These are phyloP conservation scores for Tiaroga cobitis DNA, from an alignment of 2,797 vertebrate species.

Conservation along the genomic window DNA sequence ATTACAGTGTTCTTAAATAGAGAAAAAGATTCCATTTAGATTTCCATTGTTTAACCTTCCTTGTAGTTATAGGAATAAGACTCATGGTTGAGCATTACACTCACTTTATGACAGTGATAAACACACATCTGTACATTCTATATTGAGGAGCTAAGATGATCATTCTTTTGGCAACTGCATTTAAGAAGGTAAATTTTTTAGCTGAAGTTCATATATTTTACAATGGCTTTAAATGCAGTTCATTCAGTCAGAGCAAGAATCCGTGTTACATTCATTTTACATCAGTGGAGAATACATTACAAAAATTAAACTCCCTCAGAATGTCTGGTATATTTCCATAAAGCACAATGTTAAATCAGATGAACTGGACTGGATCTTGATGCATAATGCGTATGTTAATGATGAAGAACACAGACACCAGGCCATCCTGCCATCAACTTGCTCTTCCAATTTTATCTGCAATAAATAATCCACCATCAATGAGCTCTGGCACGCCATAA, in stretches of 20 bases:
- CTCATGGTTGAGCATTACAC: not conserved
- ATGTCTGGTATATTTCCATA: not conserved
- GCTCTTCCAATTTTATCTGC: conserved; percentile 99
- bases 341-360: not conserved
- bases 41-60: not conserved
- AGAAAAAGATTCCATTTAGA: not conserved
- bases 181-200: not conserved
- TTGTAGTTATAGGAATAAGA: not conserved
- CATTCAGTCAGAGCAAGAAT: not conserved
- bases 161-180: not conserved
- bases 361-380: conserved; percentile 64
- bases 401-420: conserved; percentile 96
- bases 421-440: conserved; percentile 96
- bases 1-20: not conserved
- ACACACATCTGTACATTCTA: not conserved
- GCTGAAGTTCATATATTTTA: not conserved
- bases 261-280: not conserved
- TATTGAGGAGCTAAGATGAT: not conserved
- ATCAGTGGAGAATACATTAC: not conserved
- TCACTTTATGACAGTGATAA: not conserved
- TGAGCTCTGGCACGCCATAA: conserved; percentile 99
- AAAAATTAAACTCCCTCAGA: not conserved
- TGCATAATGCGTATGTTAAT: conserved; percentile 97
- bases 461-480: conserved; percentile 99
- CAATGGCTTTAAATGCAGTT: not conserved